Conservation (phyloP, 2,888 invertebrate species). For the Leistus spinibarbis region DNA sequence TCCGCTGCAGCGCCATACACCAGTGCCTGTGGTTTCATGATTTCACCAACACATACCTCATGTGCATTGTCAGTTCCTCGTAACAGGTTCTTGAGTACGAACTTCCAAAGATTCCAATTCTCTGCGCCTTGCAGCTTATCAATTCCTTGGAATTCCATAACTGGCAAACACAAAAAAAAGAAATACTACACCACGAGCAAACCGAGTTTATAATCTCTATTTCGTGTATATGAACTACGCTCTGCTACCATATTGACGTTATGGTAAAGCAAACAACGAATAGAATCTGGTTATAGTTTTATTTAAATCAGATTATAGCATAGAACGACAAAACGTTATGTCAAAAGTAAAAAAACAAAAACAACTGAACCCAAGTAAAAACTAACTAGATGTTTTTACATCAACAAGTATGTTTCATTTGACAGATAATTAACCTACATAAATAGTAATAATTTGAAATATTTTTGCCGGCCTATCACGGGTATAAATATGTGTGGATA, state of each 20-base stretch:
- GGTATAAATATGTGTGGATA: too few relatives aligned
- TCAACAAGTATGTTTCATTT: too few relatives aligned
- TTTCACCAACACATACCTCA: conserved; percentile 17
- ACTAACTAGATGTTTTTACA: too few relatives aligned
- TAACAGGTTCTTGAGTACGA: conserved; percentile 12
- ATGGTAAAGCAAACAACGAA: not conserved
- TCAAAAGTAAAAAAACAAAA: too few relatives aligned
- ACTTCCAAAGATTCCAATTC: conserved; percentile 12
- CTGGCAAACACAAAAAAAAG: not conserved
- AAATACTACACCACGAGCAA: not conserved
- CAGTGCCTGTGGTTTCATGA: conserved; percentile 8
- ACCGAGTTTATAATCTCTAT: not conserved
- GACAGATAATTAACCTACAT: too few relatives aligned
- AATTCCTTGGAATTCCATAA: not conserved
- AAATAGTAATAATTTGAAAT: too few relatives aligned
- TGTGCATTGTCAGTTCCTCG: conserved; percentile 14
- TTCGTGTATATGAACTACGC: not conserved
- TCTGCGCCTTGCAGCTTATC: conserved; percentile 4
- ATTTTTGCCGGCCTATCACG: too few relatives aligned
- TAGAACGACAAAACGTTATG: too few relatives aligned
- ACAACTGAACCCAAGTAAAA: too few relatives aligned
- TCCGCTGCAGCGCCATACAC: not conserved
- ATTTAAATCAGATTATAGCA: too few relatives aligned
- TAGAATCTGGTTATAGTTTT: too few relatives aligned
- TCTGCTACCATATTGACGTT: not conserved